Evolutionary conservation across 2,888 invertebrate species (phyloP), one percentile per base, ranked within the genome.

Genomic region (Eupithecia inturbata): DNA sequence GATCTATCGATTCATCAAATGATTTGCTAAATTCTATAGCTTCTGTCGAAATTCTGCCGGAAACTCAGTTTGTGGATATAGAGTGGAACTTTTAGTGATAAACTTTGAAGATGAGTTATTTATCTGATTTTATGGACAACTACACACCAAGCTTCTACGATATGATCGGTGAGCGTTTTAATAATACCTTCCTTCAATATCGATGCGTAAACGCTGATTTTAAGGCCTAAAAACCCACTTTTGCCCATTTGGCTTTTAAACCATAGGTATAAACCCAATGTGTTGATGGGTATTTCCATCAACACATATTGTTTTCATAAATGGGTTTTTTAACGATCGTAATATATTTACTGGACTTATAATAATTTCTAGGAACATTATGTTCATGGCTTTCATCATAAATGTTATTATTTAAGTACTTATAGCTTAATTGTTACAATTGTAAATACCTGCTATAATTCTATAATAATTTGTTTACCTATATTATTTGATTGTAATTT

Each of bases 61-160:
- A 66, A 63, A 41, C 68, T 41, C 60, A 36, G 28, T 70, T 70
- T 57, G n/a, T 19, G 68, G 31, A 28, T 26, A 45, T 63, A 4
- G 57, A 33, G 41, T 45, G 60, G 28, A 62, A 66, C 36, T 36
- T 39, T 66, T 36, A 36, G 66, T 66, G 33, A 36, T 66, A 26
- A 39, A 22, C 66, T 36, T 10, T 63, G 74, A 84, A 85, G 82
- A 93, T 93, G 93, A 85, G 88, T 81, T 88, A 89, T 88, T 78
- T 92, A 79, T 88, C 89, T 1, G 83, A 91, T 87, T 88, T 88
- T 80, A 83, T 90, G 83, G 91, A 91, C 79, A 92, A 92, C 80
- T 93, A 92, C 80, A 91, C 91, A 6, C 87, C 91, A 71, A 92
- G 90, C 78, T 72, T 94, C 60, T 93, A 94, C 80, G 90, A 93